Percentiles rank a stretch among this genome's conserved stretches.
phyloP scores from a whole-genome alignment of 1,140 invertebrate species.

The Zelostemma sp. region DNA sequence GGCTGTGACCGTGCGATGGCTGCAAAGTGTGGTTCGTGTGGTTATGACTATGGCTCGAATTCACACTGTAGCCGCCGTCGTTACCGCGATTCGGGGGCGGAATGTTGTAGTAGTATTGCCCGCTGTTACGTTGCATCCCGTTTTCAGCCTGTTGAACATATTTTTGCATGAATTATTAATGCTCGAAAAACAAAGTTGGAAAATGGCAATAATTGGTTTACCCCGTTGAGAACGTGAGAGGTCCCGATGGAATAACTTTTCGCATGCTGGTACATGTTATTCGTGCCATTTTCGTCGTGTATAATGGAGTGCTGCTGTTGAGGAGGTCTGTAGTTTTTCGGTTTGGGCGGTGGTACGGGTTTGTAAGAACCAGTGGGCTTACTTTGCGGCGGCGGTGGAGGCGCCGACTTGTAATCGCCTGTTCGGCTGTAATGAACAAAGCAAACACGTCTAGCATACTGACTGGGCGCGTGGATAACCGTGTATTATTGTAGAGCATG shows the following conservation, averaged over 20 bases:
- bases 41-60: constrained; percentile 68
- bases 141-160: constrained; percentile 54
- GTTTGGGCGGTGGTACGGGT: constrained; percentile 91
- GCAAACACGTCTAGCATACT: constrained; percentile 54
- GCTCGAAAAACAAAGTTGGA: no score
- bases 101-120: constrained; percentile 75
- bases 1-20: constrained; percentile 60
- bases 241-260: constrained; percentile 70
- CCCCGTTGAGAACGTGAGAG: constrained; percentile 70
- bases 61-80: constrained; percentile 57
- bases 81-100: constrained; percentile 68
- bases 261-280: constrained; percentile 66
- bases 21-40: constrained; percentile 62
- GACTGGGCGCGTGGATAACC: constrained; percentile 21
- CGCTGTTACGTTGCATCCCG: constrained; percentile 61
- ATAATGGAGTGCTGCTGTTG: constrained; percentile 66
- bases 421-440: constrained; percentile 60
- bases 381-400: constrained; percentile 61
- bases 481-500: constrained; percentile 9
- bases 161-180: no score
- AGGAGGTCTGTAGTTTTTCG: constrained; percentile 89
- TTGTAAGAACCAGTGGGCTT: constrained; percentile 78
- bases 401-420: constrained; percentile 63
- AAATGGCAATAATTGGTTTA: no score
- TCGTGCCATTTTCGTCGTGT: constrained; percentile 61